Evolutionary conservation across 2,888 invertebrate genomes (phyloP), one percentile per base, ranked within the genome.

Genomic region (Byasa hedistus): DNA sequence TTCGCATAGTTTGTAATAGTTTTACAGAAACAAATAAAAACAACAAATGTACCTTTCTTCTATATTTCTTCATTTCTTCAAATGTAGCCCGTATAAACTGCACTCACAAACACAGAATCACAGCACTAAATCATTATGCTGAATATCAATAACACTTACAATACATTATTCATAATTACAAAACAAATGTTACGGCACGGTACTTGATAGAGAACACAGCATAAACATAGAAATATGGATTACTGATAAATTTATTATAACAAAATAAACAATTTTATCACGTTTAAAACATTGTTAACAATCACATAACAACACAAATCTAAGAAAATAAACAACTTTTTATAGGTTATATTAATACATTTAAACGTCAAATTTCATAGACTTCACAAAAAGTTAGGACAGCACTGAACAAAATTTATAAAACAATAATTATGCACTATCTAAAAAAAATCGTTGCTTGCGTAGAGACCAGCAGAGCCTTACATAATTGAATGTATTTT

Each of bases 261-360:
- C 5, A 54, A 44, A 32, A 39, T 54, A 62, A 23, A n/a, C 22
- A 19, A 51, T 48, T 19, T 36, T n/a, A 24, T 39, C 39, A 39
- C 39, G 32, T 27, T 24, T 32, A 23, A 17, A 63, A 44, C 63
- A 48, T 51, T 66, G 27, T 48, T 48, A n/a, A 60, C 19, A 21
- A 7, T 17, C 8, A 10, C n/a, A 32, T 36, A 64, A 63, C 19
- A 57, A 51, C 17, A 65, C 65, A 39, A 64, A 51, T 51, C 17
- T 57, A 61, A 58, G 58, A 57, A 61, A 64, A 68, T 64, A 68
- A 68, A 68, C 64, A 68, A 64, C 39, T 27, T 24, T 58, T 57
- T 44, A 24, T 48, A 66, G 55, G 66, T 63, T 67, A 66, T 66
- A 62, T 48, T 44, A 27, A 48, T 56, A 59, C 63, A 22, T 56